A percentile compares a stretch with the other conserved stretches of the same genome.
Evolutionary conservation across 2,113 vertebrate genomes (phyloP).

Genomic region (Proterorhinus semilunaris): DNA sequence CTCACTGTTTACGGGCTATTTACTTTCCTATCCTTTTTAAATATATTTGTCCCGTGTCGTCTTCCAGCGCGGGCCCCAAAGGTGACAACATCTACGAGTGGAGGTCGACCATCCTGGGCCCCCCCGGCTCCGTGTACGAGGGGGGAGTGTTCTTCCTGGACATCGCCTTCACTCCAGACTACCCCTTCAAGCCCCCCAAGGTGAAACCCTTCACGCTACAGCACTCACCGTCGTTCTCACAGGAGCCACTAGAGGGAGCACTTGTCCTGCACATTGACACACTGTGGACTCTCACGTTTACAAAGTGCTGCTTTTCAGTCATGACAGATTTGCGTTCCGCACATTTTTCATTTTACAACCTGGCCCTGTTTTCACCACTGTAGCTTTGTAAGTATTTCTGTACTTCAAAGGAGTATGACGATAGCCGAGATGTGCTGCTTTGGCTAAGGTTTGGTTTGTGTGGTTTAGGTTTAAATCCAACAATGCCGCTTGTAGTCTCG

Average conservation of each 20-base stretch:
- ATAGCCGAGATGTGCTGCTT: no score
- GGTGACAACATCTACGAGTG: slow-evolving; percentile 98
- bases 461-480: no score
- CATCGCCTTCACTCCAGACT: slow-evolving; percentile 97
- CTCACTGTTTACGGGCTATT: no score
- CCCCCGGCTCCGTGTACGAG: slow-evolving; percentile 95
- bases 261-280: not conserved
- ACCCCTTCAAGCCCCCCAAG: slow-evolving; percentile 98
- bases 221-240: not conserved
- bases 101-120: slow-evolving; percentile 97
- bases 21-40: no score
- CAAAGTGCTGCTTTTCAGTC: no score
- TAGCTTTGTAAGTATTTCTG: no score
- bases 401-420: no score
- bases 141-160: slow-evolving; percentile 97
- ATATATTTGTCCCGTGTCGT: not conserved
- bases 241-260: slow-evolving; percentile 42
- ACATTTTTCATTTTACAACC: no score
- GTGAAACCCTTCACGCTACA: slow-evolving; percentile 67
- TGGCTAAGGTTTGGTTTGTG: no score
- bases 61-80: slow-evolving; percentile 88
- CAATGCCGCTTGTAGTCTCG: no score
- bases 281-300: not conserved
- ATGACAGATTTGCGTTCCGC: no score
- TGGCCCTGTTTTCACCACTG: no score